A percentile compares a stretch with the other conserved stretches of the same genome.
Evolutionary conservation across 2,797 vertebrate genomes (phyloP).

Genomic region (Acanthurus tractus): DNA sequence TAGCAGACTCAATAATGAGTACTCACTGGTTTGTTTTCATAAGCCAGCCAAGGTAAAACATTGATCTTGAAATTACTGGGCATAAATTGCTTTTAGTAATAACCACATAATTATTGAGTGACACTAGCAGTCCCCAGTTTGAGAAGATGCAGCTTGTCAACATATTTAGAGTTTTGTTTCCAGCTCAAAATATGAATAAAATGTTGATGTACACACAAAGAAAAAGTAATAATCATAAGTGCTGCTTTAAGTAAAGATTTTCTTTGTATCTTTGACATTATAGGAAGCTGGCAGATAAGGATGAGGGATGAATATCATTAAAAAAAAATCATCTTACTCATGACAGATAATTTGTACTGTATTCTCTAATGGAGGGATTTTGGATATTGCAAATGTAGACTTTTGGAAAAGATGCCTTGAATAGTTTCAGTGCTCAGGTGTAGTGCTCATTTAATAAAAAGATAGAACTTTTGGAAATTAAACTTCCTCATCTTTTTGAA

Average conservation of each 20-base stretch:
- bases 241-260: background rate
- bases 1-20: background rate
- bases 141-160: background rate
- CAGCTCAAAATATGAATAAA: no score
- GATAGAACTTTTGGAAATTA: background rate
- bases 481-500: background rate
- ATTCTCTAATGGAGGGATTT: no score
- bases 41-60: background rate
- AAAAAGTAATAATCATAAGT: background rate
- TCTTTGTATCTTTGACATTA: no score
- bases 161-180: background rate
- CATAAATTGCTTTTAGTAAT: background rate
- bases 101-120: background rate
- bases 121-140: background rate
- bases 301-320: no score
- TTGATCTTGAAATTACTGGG: background rate
- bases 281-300: no score
- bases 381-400: no score
- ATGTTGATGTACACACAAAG: no score
- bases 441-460: background rate
- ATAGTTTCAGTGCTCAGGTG: no score
- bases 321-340: no score
- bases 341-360: no score
- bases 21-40: background rate
- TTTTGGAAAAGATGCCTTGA: no score